phyloP scores from a whole-genome alignment of 2,113 vertebrate genomes.

The Natator depressus region DNA sequence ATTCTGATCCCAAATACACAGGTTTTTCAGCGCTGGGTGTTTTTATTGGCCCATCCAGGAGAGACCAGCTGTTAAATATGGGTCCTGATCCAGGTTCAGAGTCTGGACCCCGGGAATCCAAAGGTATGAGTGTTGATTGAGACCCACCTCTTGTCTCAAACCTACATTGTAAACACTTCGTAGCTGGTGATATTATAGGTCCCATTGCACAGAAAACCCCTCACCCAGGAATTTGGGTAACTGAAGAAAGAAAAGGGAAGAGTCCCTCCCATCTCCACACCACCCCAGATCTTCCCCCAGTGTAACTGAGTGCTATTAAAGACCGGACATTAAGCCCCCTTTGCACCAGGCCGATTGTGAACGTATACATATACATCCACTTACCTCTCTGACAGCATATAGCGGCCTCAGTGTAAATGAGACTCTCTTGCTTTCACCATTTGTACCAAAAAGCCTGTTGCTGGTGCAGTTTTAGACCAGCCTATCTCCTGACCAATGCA shows the following conservation, averaged over 20 bases:
- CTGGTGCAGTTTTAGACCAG: background rate
- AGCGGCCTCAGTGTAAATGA: background rate
- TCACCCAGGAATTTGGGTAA: background rate
- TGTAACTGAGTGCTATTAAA: background rate
- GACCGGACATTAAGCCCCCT: background rate
- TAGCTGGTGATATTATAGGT: background rate
- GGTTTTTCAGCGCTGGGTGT: background rate
- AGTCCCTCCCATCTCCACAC: background rate
- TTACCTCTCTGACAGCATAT: background rate
- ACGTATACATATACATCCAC: background rate
- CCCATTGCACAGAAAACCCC: background rate
- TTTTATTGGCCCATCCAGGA: background rate
- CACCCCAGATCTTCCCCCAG: background rate
- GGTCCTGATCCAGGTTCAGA: background rate
- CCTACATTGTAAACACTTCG: background rate
- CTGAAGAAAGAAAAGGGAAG: background rate
- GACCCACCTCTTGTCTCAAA: background rate
- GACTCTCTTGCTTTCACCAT: rapidly evolving
- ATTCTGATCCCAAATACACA: background rate
- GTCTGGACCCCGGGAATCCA: background rate
- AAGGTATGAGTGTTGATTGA: background rate
- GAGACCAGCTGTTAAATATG: background rate
- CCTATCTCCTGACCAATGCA: rapidly evolving
- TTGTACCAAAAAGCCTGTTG: background rate
- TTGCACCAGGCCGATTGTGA: background rate